Evolutionary conservation across 2,888 invertebrate species (phyloP), one percentile per base, ranked within the genome.

Genomic region (Tribolium freemani): DNA sequence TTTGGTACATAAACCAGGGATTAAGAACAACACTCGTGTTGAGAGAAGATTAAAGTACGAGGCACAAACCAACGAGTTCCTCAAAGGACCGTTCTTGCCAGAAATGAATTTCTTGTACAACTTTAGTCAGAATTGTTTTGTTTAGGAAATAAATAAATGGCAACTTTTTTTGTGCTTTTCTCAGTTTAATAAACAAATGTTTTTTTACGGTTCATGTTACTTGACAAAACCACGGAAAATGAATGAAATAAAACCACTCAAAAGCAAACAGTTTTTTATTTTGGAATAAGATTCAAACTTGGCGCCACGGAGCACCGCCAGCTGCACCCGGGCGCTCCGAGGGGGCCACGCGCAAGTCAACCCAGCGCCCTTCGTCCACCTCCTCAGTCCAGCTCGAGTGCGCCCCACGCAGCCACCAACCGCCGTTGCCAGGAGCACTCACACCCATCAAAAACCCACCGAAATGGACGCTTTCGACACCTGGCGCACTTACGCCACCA

Each of bases 401-500:
- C 81, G 84, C 84, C 88, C 88, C 87, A 16, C 16, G 16, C 16
- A 16, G 16, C 16, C 16, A 88, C 88, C 77, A 73, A 75, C 46
- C 8, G 44, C 31, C 76, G 81, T 80, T 75, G 77, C 79, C 78
- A 77, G 78, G 79, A 44, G 54, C 48, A 11, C 48, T 48, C 10
- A n/a, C n/a, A 38, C 9, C n/a, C n/a, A 38, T 38, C 38, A n/a
- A 38, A 38, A n/a, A 2, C 9, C 9, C 10, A 48, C 11, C 11
- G 21, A 53, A 54, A 82, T 82, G 82, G 82, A 81, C n/a, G 66
- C 61, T 45, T 48, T 53, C 46, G 84, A 84, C 53, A 88, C 89
- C 77, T 89, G 90, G 84, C 87, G 88, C 63, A 90, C 89, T 87
- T 90, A 90, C 83, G 89, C 90, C 85, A 88, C 89, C 75, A 88